A percentile compares a stretch with the other conserved stretches of the same genome.
Conservation (phyloP, 2,113 vertebrate genomes). For the Guaruba guarouba region DNA sequence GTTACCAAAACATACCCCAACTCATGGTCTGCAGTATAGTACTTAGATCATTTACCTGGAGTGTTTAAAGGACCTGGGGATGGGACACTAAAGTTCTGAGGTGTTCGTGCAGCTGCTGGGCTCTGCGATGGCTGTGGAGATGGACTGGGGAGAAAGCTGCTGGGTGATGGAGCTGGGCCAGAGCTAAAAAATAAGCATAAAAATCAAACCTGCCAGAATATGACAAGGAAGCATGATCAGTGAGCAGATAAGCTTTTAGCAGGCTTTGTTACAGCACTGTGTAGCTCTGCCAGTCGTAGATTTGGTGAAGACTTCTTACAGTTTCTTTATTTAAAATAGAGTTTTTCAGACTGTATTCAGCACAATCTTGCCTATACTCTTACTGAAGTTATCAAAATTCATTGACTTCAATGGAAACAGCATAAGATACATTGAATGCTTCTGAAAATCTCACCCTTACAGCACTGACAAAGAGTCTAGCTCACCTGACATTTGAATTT, state of each 20-base stretch:
- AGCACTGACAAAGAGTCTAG: neutral
- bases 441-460: neutral
- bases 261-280: neutral
- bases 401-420: neutral
- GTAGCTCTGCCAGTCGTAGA: neutral
- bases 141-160: conserved; percentile 95
- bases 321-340: neutral
- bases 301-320: neutral
- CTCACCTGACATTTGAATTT: conserved; percentile 91
- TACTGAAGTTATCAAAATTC: neutral
- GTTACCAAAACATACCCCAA: neutral
- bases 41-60: conserved; percentile 80
- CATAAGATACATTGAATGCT: neutral
- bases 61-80: conserved; percentile 96
- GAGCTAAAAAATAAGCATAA: conserved; percentile 76
- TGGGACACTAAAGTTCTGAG: conserved; percentile 92
- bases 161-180: conserved; percentile 91
- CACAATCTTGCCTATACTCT: neutral
- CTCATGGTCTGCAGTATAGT: neutral
- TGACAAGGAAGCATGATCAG: neutral
- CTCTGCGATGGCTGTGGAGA: conserved; percentile 96
- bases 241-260: neutral
- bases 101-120: conserved; percentile 88
- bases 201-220: neutral
- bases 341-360: neutral